phyloP scores from a whole-genome alignment of 1,140 invertebrate genomes.

The Popillia japonica region DNA sequence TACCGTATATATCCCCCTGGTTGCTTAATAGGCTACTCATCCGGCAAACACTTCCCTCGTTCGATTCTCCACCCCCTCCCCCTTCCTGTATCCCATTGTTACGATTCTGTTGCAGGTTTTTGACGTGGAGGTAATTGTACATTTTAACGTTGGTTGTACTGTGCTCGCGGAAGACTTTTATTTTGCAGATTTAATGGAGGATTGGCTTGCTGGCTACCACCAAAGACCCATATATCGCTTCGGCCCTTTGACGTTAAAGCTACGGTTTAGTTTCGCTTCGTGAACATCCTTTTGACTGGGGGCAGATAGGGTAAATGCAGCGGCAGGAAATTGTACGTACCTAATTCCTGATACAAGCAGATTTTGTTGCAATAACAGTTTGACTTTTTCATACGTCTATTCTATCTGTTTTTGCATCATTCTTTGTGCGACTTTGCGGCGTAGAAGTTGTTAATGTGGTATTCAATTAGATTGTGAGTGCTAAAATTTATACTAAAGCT shows the following conservation, averaged over 20 bases:
- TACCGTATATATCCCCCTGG: background rate
- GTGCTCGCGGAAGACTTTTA: background rate
- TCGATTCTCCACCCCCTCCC: constrained; percentile 1
- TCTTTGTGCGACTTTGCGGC: no score
- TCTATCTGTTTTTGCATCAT: no score
- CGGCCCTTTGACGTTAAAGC: background rate
- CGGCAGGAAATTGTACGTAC: background rate
- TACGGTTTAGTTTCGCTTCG: background rate
- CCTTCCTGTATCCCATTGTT: no score
- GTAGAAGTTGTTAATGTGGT: no score
- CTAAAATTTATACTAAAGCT: no score
- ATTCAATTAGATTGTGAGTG: no score
- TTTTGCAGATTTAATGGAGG: background rate
- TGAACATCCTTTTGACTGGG: background rate
- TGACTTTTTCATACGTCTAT: no score
- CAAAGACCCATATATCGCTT: background rate
- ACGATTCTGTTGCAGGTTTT: background rate
- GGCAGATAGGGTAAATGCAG: background rate
- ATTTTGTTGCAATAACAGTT: no score
- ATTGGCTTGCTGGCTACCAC: background rate
- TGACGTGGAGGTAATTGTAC: background rate
- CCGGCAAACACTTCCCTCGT: background rate
- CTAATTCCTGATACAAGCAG: background rate
- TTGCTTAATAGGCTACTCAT: background rate
- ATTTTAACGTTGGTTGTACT: background rate